These are phyloP conservation scores for Petrophora chlorosata DNA, from an alignment of 2,888 invertebrate genomes.

Conservation along the genomic window DNA sequence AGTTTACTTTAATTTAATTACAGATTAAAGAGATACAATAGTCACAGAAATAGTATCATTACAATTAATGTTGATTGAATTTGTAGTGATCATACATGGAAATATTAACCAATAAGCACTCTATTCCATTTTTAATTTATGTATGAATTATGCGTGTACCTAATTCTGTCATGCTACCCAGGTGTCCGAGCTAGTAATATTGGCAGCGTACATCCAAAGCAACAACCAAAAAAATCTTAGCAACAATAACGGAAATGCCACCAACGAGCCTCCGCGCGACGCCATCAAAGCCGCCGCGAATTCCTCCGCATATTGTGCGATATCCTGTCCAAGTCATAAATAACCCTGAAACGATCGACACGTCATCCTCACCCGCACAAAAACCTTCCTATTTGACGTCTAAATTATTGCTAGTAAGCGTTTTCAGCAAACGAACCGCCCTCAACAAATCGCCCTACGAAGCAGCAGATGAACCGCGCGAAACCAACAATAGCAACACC, in stretches of 20 bases:
- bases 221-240: slow-evolving; percentile 49
- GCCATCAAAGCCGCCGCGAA: slow-evolving; percentile 73
- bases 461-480: slow-evolving; percentile 69
- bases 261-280: slow-evolving; percentile 62
- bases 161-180: slow-evolving; percentile 9
- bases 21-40: too few species aligned
- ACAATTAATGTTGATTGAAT: too few species aligned
- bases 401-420: slow-evolving; percentile 80
- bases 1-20: too few species aligned
- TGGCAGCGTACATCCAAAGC: slow-evolving; percentile 26
- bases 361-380: slow-evolving; percentile 64
- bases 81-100: too few species aligned
- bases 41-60: too few species aligned
- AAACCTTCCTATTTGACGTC: slow-evolving; percentile 79
- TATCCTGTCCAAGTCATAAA: slow-evolving; percentile 78
- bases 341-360: slow-evolving; percentile 76
- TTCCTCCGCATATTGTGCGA: slow-evolving; percentile 71
- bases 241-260: slow-evolving; percentile 77
- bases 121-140: too few species aligned
- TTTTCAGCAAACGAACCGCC: slow-evolving; percentile 72
- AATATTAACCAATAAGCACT: too few species aligned
- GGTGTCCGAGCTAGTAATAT: slow-evolving; percentile 22
- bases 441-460: slow-evolving; percentile 71
- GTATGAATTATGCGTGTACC: too few species aligned
- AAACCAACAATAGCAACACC: slow-evolving; percentile 73